phyloP scores from a whole-genome alignment of 2,113 vertebrate genomes.

The Mastomys natalensis region DNA sequence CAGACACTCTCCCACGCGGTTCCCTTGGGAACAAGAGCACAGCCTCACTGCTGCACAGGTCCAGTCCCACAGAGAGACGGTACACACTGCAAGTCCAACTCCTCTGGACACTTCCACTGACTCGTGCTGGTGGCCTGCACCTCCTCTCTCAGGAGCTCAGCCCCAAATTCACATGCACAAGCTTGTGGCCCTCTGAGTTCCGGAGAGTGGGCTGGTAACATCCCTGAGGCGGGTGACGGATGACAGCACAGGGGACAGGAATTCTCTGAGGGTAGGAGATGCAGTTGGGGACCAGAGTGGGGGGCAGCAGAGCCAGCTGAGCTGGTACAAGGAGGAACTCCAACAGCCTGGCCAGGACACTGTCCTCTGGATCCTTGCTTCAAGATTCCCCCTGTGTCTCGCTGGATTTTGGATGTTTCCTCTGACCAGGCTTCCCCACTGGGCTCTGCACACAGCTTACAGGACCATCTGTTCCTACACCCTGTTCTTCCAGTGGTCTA shows the following conservation, averaged over 20 bases:
- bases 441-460: too few species aligned
- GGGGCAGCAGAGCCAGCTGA: not conserved
- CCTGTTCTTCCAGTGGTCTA: fast-evolving
- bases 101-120: fast-evolving
- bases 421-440: fast-evolving
- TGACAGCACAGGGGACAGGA: too few species aligned
- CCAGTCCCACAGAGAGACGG: fast-evolving
- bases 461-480: fast-evolving
- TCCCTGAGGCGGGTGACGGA: too few species aligned
- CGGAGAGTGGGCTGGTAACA: fast-evolving
- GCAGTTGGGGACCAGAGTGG: too few species aligned
- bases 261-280: not conserved
- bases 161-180: fast-evolving
- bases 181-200: fast-evolving
- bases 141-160: not conserved
- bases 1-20: not conserved
- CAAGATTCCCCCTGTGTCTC: not conserved
- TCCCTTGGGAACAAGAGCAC: not conserved
- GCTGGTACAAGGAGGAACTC: not conserved
- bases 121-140: fast-evolving
- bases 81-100: fast-evolving
- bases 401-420: not conserved
- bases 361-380: not conserved
- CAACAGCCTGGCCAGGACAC: not conserved
- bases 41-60: fast-evolving